Percentiles rank a stretch among this genome's conserved stretches.
Conservation (phyloP, 2,113 vertebrate species). For the Austrofundulus limnaeus region DNA sequence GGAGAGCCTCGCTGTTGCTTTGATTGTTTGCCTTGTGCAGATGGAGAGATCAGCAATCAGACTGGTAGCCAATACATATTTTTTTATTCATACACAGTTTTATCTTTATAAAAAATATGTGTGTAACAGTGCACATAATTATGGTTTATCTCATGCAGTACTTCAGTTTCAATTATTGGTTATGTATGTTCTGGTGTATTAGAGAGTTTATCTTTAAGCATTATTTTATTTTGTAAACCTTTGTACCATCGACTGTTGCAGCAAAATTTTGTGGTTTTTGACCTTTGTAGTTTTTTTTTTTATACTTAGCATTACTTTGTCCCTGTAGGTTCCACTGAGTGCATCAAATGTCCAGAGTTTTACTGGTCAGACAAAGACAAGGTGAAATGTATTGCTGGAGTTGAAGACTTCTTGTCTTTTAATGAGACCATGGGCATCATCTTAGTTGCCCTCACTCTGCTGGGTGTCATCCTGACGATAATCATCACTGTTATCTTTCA, state of each 20-base stretch:
- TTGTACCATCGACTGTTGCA: no score
- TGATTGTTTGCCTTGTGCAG: constrained; percentile 78
- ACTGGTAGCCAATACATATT: constrained; percentile 48
- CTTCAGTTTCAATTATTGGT: no score
- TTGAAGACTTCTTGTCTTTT: constrained; percentile 77
- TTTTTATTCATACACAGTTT: not conserved
- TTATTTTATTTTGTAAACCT: no score
- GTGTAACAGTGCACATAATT: no score
- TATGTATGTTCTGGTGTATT: no score
- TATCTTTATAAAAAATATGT: no score
- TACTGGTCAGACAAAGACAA: constrained; percentile 75
- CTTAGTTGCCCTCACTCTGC: constrained; percentile 63
- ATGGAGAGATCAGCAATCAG: constrained; percentile 76
- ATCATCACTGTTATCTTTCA: constrained; percentile 67
- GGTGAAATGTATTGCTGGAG: constrained; percentile 66
- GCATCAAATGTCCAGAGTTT: constrained; percentile 71
- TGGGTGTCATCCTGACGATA: constrained; percentile 67
- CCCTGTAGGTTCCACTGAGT: constrained; percentile 72
- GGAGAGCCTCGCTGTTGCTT: constrained; percentile 76
- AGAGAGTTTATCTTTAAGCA: no score
- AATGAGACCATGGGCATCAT: constrained; percentile 75
- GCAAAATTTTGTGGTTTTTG: not conserved
- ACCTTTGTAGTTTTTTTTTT: not conserved
- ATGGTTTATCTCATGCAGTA: no score
- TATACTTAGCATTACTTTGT: no score